Evolutionary conservation across 2,888 invertebrate genomes (phyloP), one percentile per base, ranked within the genome.

Genomic region (Hetaerina titia): DNA sequence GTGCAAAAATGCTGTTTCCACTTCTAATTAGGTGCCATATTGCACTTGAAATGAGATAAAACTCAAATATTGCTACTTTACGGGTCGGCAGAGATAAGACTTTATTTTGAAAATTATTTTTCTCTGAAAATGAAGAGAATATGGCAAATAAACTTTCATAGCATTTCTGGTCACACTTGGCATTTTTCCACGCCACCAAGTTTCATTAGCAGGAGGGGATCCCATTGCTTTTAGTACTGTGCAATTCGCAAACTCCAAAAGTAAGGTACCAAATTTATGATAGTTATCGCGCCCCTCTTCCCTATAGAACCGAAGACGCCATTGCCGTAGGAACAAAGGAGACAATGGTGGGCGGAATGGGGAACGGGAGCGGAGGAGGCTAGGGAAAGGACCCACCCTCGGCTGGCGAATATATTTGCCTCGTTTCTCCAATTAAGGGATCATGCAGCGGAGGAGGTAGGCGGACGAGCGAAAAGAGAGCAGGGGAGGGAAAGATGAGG

Each of bases 351-450:
- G 45, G 45, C 45, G 45, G 45, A 7, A 69, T 15, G 19, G 64
- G 7, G 19, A 19, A 19, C 7, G 69, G 22, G 69, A 69, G 69
- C 45, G 45, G 45, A n/a, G 69, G 69, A 87, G 74, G 74, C 11
- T 81, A 13, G 17, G 22, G 22, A 69, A 22, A 69, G 0, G 69
- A 9, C 69, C 69, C 22, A 22, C 7, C 4, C 22, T n/a, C 9
- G 22, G 6, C 56, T n/a, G 31, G 13, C 8, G 15, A 64, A 64
- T 31, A 17, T 60, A 17, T 8, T 25, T 17, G 64, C 45, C 64
- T 64, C 90, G 64, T 90, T 90, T 90, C 64, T 25, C 64, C 64
- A 90, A 90, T 90, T 90, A 90, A 31, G 63, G 90, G 64, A 90
- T n/a, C 22, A 17, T 89, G 45, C 69, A 25, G 60, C 31, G 63